A percentile compares a stretch with the other conserved stretches of the same genome.
Evolutionary conservation across 2,797 vertebrate species (phyloP).

Genomic region (Hippoglossus hippoglossus): DNA sequence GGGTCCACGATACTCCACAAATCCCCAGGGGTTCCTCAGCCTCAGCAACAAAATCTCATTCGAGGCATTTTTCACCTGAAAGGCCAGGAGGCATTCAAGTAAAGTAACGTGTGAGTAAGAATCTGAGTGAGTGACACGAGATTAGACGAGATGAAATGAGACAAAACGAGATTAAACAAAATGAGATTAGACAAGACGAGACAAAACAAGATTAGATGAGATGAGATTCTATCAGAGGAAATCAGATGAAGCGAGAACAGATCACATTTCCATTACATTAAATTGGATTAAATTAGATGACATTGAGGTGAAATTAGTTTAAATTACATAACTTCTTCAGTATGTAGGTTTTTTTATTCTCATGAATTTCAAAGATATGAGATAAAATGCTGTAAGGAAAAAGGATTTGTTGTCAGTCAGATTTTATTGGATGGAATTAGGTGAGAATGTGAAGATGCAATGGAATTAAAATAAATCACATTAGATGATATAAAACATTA

Average conservation of each 20-base stretch:
- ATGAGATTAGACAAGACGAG: no score
- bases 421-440: no score
- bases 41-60: conserved; percentile 76
- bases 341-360: no score
- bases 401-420: no score
- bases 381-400: no score
- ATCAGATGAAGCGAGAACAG: no score
- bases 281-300: no score
- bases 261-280: no score
- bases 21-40: conserved; percentile 89
- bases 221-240: neutral
- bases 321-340: no score
- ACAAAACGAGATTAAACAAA: neutral
- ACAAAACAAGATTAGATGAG: neutral
- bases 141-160: neutral
- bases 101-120: conserved; percentile 20
- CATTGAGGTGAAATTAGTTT: no score
- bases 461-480: neutral
- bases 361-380: no score
- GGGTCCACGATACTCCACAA: conserved; percentile 84
- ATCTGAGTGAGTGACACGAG: neutral
- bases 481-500: neutral
- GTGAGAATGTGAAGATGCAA: no score
- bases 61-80: conserved; percentile 73
- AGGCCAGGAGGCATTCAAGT: conserved; percentile 17